Evolutionary conservation across 2,888 invertebrate genomes (phyloP).

Genomic region (Eristalis arbustorum): DNA sequence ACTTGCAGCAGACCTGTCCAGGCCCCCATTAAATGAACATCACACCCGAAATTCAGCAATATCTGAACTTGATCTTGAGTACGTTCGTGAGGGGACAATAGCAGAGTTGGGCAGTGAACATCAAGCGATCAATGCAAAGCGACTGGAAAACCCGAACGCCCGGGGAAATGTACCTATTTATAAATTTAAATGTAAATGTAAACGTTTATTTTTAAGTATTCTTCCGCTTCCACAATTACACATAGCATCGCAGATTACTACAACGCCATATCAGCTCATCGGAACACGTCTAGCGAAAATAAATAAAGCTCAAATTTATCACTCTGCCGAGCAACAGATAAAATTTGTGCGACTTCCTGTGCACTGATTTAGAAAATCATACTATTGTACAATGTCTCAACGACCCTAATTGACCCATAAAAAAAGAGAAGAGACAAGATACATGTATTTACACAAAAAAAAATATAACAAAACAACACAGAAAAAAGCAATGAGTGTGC

Average conservation of each 20-base stretch:
- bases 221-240: neutral
- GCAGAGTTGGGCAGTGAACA: neutral
- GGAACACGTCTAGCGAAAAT: neutral
- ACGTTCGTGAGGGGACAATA: neutral
- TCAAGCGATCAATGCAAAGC: too few species aligned
- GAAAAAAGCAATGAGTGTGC: constrained; percentile 22
- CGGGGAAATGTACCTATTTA: neutral
- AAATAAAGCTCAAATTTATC: constrained; percentile 47
- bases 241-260: neutral
- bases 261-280: neutral
- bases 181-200: neutral
- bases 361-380: constrained; percentile 47
- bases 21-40: too few species aligned
- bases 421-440: constrained; percentile 1
- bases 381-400: constrained; percentile 20
- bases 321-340: constrained; percentile 44
- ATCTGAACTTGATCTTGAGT: too few species aligned
- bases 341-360: constrained; percentile 54
- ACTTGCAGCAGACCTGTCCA: too few species aligned
- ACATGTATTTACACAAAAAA: neutral
- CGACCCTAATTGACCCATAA: constrained; percentile 43
- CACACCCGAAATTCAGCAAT: too few species aligned
- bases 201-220: neutral
- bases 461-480: constrained; percentile 15
- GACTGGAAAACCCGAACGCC: neutral